Evolutionary conservation across 1,140 invertebrate species (phyloP), one percentile per base, ranked within the genome.

Genomic region (Hesperophylax magnus): DNA sequence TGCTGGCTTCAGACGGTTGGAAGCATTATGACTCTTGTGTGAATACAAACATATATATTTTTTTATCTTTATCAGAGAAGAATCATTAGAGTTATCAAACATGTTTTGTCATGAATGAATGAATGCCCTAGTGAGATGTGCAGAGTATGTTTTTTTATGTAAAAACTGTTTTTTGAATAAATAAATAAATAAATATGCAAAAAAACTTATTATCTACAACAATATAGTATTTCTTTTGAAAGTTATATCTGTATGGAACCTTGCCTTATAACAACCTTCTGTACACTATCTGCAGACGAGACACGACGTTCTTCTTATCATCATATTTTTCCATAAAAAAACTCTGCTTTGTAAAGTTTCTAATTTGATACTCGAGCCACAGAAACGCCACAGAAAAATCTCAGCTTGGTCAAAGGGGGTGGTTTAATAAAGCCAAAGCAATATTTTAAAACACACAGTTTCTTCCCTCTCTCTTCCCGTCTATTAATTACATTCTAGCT

Each of bases 281-380:
- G 9, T 20, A 27, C 7, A 63, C 65, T 69, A 18, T 31, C 53
- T 11, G 39, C 34, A 39, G 24, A 17, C 27, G 27, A 31, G 15
- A 65, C 3, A 39, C 65, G 69, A 14, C n/a, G 22, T 17, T 72
- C 20, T 67, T 79, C 78, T 69, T 79, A 79, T 79, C 78, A 79
- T 79, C 63, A 71, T 39, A 20, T 47, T 71, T 79, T 79, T 72
- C n/a, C 53, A 52, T 72, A 72, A 58, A 72, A 60, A 79, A 79
- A 60, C 34, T 31, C 54, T 71, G 65, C 67, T 71, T 72, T 79
- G 63, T 67, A 78, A 81, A 81, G 75, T 81, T 81, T 81, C 75
- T 81, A 81, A 81, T 81, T 81, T 81, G 80, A 81, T 81, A 81
- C 77, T 65, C 65, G 67, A 63, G 17, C 27, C n/a, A 22, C 54